phyloP scores from a whole-genome alignment of 2,888 invertebrate genomes.

The Dermolepida albohirtum region DNA sequence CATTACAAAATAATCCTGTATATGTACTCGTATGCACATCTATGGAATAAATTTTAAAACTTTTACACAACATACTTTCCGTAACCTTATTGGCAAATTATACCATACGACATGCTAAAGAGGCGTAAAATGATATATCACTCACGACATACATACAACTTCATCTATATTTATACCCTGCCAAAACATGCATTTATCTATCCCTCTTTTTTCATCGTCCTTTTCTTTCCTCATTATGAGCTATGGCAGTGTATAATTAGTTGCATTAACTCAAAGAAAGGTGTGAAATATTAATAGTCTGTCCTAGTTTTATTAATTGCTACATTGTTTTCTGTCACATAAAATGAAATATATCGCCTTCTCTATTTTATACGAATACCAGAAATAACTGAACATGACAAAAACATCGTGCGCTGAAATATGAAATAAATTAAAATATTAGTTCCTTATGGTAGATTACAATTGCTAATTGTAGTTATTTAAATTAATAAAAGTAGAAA shows the following conservation, averaged over 20 bases:
- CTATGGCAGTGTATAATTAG: conserved; percentile 25
- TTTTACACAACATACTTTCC: not conserved
- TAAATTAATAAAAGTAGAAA: too few relatives aligned
- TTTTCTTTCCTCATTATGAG: conserved; percentile 16
- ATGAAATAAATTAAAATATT: too few relatives aligned
- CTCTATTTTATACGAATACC: too few relatives aligned
- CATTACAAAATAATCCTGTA: too few relatives aligned
- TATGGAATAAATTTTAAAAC: too few relatives aligned
- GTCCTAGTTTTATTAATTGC: conserved; percentile 19
- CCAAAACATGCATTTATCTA: conserved; percentile 8
- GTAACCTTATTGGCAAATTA: conserved; percentile 33
- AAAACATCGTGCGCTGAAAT: too few relatives aligned
- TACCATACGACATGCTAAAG: conserved; percentile 21
- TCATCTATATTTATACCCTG: conserved; percentile 20
- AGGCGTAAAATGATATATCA: conserved; percentile 29
- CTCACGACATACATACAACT: conserved; percentile 8
- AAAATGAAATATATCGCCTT: conserved; percentile 10
- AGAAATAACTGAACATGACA: too few relatives aligned
- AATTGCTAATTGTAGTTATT: too few relatives aligned
- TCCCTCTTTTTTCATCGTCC: not conserved
- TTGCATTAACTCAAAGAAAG: conserved; percentile 19
- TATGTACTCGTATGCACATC: too few relatives aligned
- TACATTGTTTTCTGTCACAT: conserved; percentile 32
- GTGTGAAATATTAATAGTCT: conserved; percentile 32
- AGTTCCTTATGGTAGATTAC: too few relatives aligned